Conservation (phyloP, 2,797 vertebrate species). For the Poecilia gillii region DNA sequence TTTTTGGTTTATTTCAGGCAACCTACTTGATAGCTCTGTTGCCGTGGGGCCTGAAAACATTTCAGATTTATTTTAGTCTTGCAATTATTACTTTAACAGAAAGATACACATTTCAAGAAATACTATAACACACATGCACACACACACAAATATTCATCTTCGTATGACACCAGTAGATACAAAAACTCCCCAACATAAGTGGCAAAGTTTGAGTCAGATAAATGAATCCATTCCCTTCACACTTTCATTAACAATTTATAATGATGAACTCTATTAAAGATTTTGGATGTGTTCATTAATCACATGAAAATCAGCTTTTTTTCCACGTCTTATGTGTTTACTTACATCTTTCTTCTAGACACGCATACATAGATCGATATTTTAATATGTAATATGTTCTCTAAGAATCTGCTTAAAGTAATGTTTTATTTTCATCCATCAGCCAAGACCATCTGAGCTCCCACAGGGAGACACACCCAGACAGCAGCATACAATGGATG, state of each 20-base stretch:
- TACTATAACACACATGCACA: not conserved
- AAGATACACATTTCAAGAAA: not conserved
- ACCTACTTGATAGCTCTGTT: not conserved
- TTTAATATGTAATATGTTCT: not conserved
- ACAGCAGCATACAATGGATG: not conserved
- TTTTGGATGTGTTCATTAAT: not conserved
- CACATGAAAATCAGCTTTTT: not conserved
- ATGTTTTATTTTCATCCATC: not conserved
- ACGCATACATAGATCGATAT: not conserved
- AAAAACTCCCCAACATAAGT: not conserved
- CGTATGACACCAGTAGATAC: not conserved
- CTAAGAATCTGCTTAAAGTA: not conserved
- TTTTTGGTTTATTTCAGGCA: not conserved
- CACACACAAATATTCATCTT: not conserved
- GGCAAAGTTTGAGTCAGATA: not conserved
- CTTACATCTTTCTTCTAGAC: not conserved
- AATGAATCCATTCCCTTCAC: not conserved
- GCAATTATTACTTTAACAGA: not conserved
- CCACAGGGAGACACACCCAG: constrained; percentile 42
- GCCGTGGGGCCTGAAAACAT: not conserved
- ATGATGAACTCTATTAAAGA: not conserved
- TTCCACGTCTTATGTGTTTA: not conserved
- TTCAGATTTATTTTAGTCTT: not conserved
- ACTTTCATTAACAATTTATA: not conserved
- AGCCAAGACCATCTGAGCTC: not conserved